These are phyloP conservation scores for Drosophila pandora DNA, from an alignment of 1,140 invertebrate species.

Conservation along the genomic window DNA sequence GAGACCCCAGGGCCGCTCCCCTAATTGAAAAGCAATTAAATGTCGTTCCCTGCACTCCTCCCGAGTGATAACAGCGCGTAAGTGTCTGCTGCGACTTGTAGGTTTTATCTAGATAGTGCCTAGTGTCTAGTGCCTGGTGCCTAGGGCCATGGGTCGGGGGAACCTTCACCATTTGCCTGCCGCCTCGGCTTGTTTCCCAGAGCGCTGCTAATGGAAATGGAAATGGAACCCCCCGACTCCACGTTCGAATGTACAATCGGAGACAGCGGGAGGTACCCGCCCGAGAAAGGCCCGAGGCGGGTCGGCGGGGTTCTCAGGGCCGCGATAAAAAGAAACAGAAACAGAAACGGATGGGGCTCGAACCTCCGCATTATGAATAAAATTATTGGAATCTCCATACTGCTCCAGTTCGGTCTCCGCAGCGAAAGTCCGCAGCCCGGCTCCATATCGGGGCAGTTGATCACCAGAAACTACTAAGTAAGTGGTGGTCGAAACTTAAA, in stretches of 20 bases:
- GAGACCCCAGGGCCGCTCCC: not conserved
- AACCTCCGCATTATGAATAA: not conserved
- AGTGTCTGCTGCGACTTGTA: constrained; percentile 12
- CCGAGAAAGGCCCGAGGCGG: not conserved
- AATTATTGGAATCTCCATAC: constrained; percentile 1
- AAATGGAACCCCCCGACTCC: constrained; percentile 29
- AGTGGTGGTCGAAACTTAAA: constrained; percentile 3
- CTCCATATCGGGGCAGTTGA: not conserved
- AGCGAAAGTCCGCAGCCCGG: not conserved
- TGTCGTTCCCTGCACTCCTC: constrained; percentile 49
- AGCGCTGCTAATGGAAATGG: constrained; percentile 46
- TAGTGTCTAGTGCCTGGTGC: not conserved
- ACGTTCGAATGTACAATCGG: not conserved
- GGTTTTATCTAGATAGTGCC: constrained; percentile 46
- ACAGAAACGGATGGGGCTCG: not conserved
- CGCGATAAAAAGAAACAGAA: not conserved
- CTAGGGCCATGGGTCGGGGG: not conserved
- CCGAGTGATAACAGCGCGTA: constrained; percentile 42
- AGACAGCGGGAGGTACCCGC: not conserved
- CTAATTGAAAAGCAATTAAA: constrained; percentile 74
- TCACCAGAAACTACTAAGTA: not conserved
- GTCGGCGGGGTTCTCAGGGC: not conserved
- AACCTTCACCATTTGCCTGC: constrained; percentile 6
- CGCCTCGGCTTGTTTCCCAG: constrained; percentile 14
- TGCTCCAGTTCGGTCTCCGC: not conserved